Conservation (phyloP, 2,113 vertebrate species). For the Chaenogobius annularis region DNA sequence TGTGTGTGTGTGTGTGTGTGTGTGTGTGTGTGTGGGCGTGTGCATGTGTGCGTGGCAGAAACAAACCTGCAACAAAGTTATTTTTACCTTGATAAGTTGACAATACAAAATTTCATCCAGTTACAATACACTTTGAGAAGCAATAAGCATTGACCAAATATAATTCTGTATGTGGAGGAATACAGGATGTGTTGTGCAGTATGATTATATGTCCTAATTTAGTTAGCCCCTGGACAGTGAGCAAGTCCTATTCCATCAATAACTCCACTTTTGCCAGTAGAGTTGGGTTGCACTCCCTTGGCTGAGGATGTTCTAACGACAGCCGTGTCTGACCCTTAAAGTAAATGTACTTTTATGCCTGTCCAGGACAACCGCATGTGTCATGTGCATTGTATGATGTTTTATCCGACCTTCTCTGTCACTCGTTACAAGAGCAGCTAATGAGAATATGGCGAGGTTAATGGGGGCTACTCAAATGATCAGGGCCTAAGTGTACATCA, state of each 20-base stretch:
- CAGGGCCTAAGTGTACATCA: constrained; percentile 27
- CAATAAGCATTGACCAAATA: no score
- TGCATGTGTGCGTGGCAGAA: no score
- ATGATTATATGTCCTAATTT: neutral
- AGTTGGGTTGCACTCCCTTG: neutral
- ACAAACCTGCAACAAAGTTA: neutral
- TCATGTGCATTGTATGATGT: constrained; percentile 29
- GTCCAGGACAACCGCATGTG: constrained; percentile 18
- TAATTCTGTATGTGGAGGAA: no score
- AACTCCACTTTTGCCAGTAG: no score
- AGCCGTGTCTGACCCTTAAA: constrained; percentile 38
- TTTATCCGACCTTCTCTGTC: constrained; percentile 45
- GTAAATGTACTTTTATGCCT: constrained; percentile 7
- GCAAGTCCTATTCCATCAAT: neutral
- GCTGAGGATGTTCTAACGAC: neutral
- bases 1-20: no score
- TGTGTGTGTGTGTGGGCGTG: no score
- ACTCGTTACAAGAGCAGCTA: constrained; percentile 49
- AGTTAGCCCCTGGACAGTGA: neutral
- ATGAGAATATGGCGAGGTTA: constrained; percentile 43
- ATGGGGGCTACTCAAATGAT: constrained; percentile 33
- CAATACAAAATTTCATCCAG: neutral
- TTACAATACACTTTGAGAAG: neutral
- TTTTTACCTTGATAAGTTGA: neutral
- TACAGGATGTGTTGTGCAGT: no score